Percentiles rank a stretch among this genome's conserved stretches.
Conservation (phyloP, 1,140 invertebrate genomes). For the Drosophila burlai region DNA sequence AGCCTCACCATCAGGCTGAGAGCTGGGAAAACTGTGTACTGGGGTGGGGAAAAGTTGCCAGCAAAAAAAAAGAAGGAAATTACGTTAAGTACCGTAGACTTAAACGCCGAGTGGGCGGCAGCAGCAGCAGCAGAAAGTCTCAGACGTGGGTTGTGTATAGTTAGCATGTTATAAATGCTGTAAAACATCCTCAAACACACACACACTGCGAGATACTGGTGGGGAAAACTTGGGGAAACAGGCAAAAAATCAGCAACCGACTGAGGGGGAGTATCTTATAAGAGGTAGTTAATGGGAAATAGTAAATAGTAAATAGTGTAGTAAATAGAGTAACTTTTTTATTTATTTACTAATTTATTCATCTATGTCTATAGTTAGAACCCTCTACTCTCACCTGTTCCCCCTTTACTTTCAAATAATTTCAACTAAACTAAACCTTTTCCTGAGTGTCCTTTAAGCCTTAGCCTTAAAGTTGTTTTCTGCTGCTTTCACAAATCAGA, state of each 20-base stretch:
- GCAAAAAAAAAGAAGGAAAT: slow-evolving; percentile 49
- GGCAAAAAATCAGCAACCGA: not conserved
- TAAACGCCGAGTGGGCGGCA: slow-evolving; percentile 43
- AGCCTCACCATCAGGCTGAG: slow-evolving; percentile 5
- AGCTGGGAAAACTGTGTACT: not conserved
- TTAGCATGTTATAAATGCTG: slow-evolving; percentile 71
- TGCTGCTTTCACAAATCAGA: slow-evolving; percentile 23
- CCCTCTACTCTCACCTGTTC: not conserved
- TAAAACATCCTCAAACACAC: slow-evolving; percentile 41
- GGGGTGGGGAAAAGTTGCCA: slow-evolving; percentile 22
- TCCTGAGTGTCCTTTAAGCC: slow-evolving; percentile 1
- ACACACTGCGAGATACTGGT: slow-evolving; percentile 3
- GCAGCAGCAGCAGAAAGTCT: not conserved
- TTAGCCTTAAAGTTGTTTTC: slow-evolving; percentile 8
- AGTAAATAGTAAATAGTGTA: too few species aligned
- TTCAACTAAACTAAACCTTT: not conserved
- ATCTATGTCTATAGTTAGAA: too few species aligned
- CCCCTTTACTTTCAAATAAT: not conserved
- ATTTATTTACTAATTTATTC: too few species aligned
- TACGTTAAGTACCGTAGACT: slow-evolving; percentile 72
- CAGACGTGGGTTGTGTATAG: slow-evolving; percentile 47
- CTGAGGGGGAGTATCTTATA: too few species aligned
- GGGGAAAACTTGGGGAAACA: not conserved
- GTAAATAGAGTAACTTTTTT: too few species aligned
- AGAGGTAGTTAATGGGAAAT: too few species aligned